Evolutionary conservation across 2,113 vertebrate genomes (phyloP).

Genomic region (Festucalex cinctus): DNA sequence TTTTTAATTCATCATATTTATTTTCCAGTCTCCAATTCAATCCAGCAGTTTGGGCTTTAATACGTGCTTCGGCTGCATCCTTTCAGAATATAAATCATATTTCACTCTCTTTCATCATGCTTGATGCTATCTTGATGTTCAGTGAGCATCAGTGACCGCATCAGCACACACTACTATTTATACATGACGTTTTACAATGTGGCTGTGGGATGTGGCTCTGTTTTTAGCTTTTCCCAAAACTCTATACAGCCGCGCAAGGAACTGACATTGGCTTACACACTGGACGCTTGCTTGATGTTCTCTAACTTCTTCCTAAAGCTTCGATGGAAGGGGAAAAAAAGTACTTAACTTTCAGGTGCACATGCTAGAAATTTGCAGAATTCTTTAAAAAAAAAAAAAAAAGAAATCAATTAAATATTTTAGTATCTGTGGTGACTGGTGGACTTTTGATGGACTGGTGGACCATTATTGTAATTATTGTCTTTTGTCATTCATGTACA

Average conservation of each 20-base stretch:
- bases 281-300: slow-evolving; percentile 33
- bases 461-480: too few species aligned
- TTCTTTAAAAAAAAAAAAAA: too few species aligned
- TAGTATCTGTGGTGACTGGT: too few species aligned
- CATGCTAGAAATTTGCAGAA: too few species aligned
- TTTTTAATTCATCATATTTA: slow-evolving; percentile 29
- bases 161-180: slow-evolving; percentile 56
- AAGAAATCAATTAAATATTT: too few species aligned
- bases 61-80: slow-evolving; percentile 26
- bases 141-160: slow-evolving; percentile 26
- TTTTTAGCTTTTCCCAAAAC: slow-evolving; percentile 53
- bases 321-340: too few species aligned
- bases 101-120: slow-evolving; percentile 71
- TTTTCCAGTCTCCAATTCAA: slow-evolving; percentile 14
- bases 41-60: slow-evolving; percentile 22
- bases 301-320: neutral
- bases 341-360: too few species aligned
- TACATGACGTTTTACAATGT: slow-evolving; percentile 38
- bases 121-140: slow-evolving; percentile 35
- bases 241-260: slow-evolving; percentile 22
- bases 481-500: too few species aligned
- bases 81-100: slow-evolving; percentile 58
- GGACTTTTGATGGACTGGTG: too few species aligned
- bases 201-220: slow-evolving; percentile 33
- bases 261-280: slow-evolving; percentile 28